These are phyloP conservation scores for Liopterus haemorrhoidalis DNA, from an alignment of 2,888 invertebrate species.

Conservation along the genomic window DNA sequence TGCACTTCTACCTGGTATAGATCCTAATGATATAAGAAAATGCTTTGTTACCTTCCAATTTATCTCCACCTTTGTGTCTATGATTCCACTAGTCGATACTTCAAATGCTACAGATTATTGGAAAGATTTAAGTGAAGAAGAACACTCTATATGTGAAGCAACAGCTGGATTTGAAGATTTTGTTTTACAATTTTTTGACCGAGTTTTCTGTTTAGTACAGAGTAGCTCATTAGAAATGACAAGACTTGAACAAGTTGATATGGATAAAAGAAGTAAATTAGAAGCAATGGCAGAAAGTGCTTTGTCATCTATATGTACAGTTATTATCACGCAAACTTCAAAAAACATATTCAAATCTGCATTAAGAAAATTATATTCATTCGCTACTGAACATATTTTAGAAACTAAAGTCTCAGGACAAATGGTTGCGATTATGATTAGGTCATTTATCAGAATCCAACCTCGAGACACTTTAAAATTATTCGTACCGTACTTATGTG, in stretches of 20 bases:
- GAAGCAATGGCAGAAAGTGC: slow-evolving; percentile 69
- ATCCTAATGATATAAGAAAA: slow-evolving; percentile 79
- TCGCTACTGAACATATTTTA: slow-evolving; percentile 67
- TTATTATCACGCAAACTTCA: slow-evolving; percentile 68
- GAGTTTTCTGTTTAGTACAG: slow-evolving; percentile 65
- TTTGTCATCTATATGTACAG: slow-evolving; percentile 59
- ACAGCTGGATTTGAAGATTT: slow-evolving; percentile 88
- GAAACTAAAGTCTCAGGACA: slow-evolving; percentile 80
- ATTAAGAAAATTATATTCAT: slow-evolving; percentile 67
- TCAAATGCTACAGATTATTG: slow-evolving; percentile 66
- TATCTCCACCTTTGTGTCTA: slow-evolving; percentile 66
- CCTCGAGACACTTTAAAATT: slow-evolving; percentile 64
- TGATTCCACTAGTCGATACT: slow-evolving; percentile 81
- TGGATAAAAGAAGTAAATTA: slow-evolving; percentile 58
- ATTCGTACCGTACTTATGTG: slow-evolving; percentile 67
- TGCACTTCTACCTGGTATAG: slow-evolving; percentile 79
- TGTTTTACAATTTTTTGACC: slow-evolving; percentile 76
- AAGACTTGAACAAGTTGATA: slow-evolving; percentile 57
- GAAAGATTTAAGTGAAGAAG: slow-evolving; percentile 69
- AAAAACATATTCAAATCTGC: slow-evolving; percentile 59
- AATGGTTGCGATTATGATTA: slow-evolving; percentile 67
- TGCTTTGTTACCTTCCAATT: slow-evolving; percentile 72
- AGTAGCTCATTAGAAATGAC: slow-evolving; percentile 64
- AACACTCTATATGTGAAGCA: slow-evolving; percentile 67
- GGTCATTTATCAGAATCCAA: slow-evolving; percentile 60